phyloP scores from a whole-genome alignment of 2,113 vertebrate genomes.

The Misgurnus mizolepis region DNA sequence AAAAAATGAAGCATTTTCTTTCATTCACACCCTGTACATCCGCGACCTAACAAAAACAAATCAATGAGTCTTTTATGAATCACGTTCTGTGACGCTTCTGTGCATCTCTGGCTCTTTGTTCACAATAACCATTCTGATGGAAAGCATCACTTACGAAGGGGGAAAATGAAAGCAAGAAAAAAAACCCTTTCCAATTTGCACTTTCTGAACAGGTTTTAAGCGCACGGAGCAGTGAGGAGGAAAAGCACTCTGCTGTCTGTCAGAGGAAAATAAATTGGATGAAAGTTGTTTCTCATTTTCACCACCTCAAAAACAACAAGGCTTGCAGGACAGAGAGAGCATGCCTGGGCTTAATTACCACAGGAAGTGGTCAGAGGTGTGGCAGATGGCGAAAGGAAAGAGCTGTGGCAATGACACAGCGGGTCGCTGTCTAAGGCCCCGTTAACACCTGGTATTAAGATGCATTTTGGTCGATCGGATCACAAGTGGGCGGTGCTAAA shows the following conservation, averaged over 20 bases:
- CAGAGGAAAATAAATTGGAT: slow-evolving; percentile 57
- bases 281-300: slow-evolving; percentile 56
- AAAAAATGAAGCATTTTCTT: slow-evolving; percentile 18
- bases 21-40: slow-evolving; percentile 21
- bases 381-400: slow-evolving; percentile 52
- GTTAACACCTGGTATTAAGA: neutral
- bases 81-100: slow-evolving; percentile 21
- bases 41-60: slow-evolving; percentile 24
- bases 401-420: slow-evolving; percentile 1
- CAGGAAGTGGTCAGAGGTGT: slow-evolving; percentile 51
- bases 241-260: slow-evolving; percentile 41
- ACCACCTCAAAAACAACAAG: slow-evolving; percentile 43
- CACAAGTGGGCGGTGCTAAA: too few species aligned
- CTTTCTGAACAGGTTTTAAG: slow-evolving; percentile 47
- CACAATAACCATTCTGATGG: slow-evolving; percentile 32
- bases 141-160: slow-evolving; percentile 16
- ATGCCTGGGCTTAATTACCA: slow-evolving; percentile 59
- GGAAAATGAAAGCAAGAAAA: neutral
- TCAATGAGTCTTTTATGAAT: slow-evolving; percentile 36
- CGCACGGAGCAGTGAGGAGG: slow-evolving; percentile 19
- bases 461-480: too few species aligned
- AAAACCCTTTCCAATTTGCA: slow-evolving; percentile 52
- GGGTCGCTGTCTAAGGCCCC: slow-evolving; percentile 48
- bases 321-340: slow-evolving; percentile 25
- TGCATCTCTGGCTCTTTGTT: slow-evolving; percentile 34